Evolutionary conservation across 2,797 vertebrate genomes (phyloP).

Genomic region (Chaetophractus vellerosus): DNA sequence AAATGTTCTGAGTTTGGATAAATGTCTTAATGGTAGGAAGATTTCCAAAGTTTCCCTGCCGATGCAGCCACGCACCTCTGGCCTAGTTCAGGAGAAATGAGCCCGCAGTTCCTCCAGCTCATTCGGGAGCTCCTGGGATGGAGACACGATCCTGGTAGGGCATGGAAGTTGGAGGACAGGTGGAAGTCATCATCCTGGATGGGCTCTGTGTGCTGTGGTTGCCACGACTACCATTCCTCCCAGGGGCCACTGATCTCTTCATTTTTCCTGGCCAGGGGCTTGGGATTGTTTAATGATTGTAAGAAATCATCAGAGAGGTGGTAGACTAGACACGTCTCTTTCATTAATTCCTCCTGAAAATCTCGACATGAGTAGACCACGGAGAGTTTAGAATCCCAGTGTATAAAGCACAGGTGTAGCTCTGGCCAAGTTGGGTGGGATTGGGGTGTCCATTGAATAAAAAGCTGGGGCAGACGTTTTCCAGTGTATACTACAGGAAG

Average conservation of each 20-base stretch:
- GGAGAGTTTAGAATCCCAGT: not conserved
- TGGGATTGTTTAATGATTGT: slow-evolving; percentile 5
- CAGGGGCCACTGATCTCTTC: not conserved
- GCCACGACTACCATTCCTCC: not conserved
- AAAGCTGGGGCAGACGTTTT: not conserved
- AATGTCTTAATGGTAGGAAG: not conserved
- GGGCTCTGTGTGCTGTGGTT: not conserved
- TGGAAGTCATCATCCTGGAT: not conserved
- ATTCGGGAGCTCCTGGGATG: not conserved
- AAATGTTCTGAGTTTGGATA: not conserved
- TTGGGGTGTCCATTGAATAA: not conserved
- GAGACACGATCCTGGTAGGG: not conserved
- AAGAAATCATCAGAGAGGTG: not conserved
- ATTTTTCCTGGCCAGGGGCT: not conserved
- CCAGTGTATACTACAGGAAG: slow-evolving; percentile 1
- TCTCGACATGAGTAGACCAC: not conserved
- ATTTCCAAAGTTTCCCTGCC: not conserved
- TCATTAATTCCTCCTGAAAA: not conserved
- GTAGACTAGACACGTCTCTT: not conserved
- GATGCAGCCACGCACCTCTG: not conserved
- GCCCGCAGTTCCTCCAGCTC: not conserved
- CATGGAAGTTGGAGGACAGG: not conserved
- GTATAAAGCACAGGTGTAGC: not conserved
- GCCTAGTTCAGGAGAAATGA: not conserved
- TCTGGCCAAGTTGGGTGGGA: not conserved